Evolutionary conservation across 2,888 invertebrate genomes (phyloP).

Genomic region (Netelia melanura): DNA sequence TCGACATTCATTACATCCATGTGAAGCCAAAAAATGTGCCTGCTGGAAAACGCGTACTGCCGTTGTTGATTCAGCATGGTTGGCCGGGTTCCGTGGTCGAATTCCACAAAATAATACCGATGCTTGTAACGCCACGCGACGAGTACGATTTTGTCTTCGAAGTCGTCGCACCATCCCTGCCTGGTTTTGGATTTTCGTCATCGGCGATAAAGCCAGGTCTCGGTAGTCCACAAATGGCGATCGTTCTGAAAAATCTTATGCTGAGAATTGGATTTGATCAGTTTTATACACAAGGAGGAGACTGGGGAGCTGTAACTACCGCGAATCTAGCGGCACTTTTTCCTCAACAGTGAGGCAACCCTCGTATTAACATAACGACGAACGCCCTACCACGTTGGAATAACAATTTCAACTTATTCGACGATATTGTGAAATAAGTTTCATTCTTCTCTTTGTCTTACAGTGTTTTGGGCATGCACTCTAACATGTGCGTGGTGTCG

Average conservation of each 20-base stretch:
- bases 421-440: background rate
- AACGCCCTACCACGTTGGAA: too few relatives aligned
- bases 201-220: constrained; percentile 88
- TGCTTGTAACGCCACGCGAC: constrained; percentile 86
- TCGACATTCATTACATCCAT: constrained; percentile 89
- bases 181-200: constrained; percentile 86
- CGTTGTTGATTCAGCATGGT: constrained; percentile 92
- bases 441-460: background rate
- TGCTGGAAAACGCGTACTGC: constrained; percentile 84
- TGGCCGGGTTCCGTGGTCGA: constrained; percentile 97
- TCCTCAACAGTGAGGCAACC: constrained; percentile 85
- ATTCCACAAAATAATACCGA: constrained; percentile 91
- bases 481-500: constrained; percentile 84
- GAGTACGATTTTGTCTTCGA: constrained; percentile 88
- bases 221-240: constrained; percentile 86
- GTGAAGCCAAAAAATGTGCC: constrained; percentile 86
- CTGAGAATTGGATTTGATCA: constrained; percentile 88
- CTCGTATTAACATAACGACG: too few relatives aligned
- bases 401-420: background rate
- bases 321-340: constrained; percentile 88
- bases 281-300: constrained; percentile 92
- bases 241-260: constrained; percentile 90
- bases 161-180: constrained; percentile 85
- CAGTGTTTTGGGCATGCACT: constrained; percentile 86
- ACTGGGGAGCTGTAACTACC: constrained; percentile 91